Percentiles rank a stretch among this genome's conserved stretches.
These are phyloP conservation scores for Tapirus terrestris DNA, from an alignment of 2,113 vertebrate species.

Conservation along the genomic window DNA sequence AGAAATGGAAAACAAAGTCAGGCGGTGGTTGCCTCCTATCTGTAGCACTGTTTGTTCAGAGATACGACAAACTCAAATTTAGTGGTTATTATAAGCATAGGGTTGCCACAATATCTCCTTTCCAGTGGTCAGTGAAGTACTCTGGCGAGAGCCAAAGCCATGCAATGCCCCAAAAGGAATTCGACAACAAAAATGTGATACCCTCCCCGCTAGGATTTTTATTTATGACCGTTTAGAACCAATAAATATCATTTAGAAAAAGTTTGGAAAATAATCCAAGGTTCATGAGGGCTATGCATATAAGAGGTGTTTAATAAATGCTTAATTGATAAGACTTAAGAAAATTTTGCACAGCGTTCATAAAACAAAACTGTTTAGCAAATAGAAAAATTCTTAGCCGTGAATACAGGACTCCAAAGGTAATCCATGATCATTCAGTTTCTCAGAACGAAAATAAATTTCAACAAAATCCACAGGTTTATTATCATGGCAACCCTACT, in stretches of 20 bases:
- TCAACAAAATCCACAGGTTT: neutral
- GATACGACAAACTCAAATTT: conserved; percentile 90
- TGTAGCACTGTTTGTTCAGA: conserved; percentile 66
- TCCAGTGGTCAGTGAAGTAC: neutral
- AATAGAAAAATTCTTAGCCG: neutral
- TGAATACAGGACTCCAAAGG: neutral
- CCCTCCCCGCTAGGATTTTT: neutral
- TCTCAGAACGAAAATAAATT: neutral
- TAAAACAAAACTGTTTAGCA: neutral
- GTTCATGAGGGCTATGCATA: neutral
- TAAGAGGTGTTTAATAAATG: neutral
- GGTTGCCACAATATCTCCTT: conserved; percentile 96
- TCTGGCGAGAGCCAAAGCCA: conserved; percentile 60
- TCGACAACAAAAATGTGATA: neutral
- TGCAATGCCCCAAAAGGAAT: neutral
- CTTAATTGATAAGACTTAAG: neutral
- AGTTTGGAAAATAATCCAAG: neutral
- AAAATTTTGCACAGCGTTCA: neutral
- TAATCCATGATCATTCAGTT: neutral
- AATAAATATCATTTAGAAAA: neutral
- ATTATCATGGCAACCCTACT: conserved; percentile 98
- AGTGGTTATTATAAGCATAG: conserved; percentile 95
- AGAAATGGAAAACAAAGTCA: conserved; percentile 84
- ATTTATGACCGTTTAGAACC: neutral
- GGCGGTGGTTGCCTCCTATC: neutral